Evolutionary conservation across 2,113 vertebrate species (phyloP), one percentile per base, ranked within the genome.

Genomic region (Potamarius usumacintae): DNA sequence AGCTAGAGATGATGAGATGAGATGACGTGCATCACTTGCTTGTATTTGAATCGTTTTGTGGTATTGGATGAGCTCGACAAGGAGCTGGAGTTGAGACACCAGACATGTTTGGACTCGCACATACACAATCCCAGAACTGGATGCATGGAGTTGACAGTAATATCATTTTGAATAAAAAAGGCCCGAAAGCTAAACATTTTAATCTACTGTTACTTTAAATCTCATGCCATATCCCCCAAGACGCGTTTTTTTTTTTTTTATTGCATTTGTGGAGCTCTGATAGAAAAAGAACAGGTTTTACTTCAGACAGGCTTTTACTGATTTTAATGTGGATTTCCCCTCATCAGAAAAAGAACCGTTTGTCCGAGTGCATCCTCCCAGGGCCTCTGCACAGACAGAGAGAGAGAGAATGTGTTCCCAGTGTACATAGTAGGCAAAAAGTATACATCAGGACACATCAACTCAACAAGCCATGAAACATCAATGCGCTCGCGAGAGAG

Each of bases 361-460:
- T 60, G 58, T 63, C 85, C 12, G 22, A 42, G 53, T 89, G 71
- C 63, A 18, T 87, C 82, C 82, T 84, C 88, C 55, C 22, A 48
- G 88, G 84, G 85, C 85, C 80, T 89, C 60, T 67, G 72, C 60
- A 42, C 8, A 42, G 0, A 42, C 30, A 42, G 34, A 42, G 34
- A 42, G 34, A 42, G 34, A 42, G 34, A 42, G 2, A 42, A 42
- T 42, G 42, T 72, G 55, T 57, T 27, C 25, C 55, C 22, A 52
- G 42, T 71, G 71, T 80, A 30, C 62, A 67, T 74, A 72, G 71
- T 80, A 83, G 53, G 42, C 0, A 22, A 34, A 27, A 76, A 90
- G 84, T 86, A 84, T 78, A 90, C 74, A 84, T 82, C 89, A 90
- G 84, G 81, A 84, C 80, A 30, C 55, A 88, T 90, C 84, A 90